A percentile compares a stretch with the other conserved stretches of the same genome.
These are phyloP conservation scores for Pelodytes ibericus DNA, from an alignment of 2,797 vertebrate genomes.

Conservation along the genomic window DNA sequence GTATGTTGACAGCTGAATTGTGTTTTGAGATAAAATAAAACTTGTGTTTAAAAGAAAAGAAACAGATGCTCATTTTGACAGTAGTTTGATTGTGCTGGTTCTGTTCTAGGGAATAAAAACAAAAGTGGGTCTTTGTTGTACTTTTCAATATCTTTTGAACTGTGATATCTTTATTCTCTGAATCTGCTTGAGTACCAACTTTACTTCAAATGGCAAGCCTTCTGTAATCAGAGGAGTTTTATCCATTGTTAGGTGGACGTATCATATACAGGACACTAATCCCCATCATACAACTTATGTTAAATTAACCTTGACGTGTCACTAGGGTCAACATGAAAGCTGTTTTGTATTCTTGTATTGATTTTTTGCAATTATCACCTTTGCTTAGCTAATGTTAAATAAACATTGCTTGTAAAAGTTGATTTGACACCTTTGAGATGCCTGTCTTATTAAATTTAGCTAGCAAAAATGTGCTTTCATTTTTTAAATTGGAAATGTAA, in stretches of 20 bases:
- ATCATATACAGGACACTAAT: not conserved
- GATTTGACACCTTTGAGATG: too few species aligned
- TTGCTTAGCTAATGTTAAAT: too few species aligned
- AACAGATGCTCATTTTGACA: slow-evolving; percentile 41
- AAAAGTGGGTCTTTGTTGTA: slow-evolving; percentile 21
- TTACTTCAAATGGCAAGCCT: not conserved
- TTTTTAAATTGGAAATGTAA: too few species aligned
- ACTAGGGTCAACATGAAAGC: too few species aligned
- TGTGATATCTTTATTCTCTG: slow-evolving; percentile 19
- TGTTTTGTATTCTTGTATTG: too few species aligned
- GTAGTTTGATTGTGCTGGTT: slow-evolving; percentile 6
- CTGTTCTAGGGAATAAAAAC: slow-evolving; percentile 33
- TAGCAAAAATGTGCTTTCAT: too few species aligned
- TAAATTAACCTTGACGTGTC: too few species aligned
- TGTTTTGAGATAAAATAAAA: slow-evolving; percentile 34
- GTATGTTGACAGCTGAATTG: slow-evolving; percentile 24
- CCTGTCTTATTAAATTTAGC: too few species aligned
- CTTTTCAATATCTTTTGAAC: slow-evolving; percentile 7
- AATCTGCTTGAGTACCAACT: slow-evolving; percentile 19
- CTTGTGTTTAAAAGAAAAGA: slow-evolving; percentile 19
- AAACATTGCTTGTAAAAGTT: too few species aligned
- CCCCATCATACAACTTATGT: not conserved
- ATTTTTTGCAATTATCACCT: too few species aligned
- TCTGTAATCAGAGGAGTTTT: slow-evolving; percentile 2
- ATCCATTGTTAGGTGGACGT: slow-evolving; percentile 3